A percentile compares a stretch with the other conserved stretches of the same genome.
These are phyloP conservation scores for Nicator chloris DNA, from an alignment of 2,113 vertebrate species.

Conservation along the genomic window DNA sequence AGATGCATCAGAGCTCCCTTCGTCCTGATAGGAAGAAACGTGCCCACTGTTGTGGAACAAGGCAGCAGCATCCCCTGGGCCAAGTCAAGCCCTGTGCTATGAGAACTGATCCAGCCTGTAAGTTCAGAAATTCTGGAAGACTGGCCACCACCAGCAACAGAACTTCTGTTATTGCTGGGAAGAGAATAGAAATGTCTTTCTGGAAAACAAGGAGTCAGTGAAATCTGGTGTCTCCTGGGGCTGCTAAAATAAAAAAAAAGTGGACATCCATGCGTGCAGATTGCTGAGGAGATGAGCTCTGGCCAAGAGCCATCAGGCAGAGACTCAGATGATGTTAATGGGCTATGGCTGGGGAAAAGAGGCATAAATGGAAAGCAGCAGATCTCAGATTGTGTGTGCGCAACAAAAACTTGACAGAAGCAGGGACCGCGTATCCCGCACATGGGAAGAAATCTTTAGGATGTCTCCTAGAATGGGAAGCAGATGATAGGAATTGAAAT, in stretches of 20 bases:
- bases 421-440: background rate
- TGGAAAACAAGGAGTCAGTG: background rate
- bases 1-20: rapidly evolving
- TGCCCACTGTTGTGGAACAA: background rate
- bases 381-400: background rate
- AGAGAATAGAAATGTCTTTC: background rate
- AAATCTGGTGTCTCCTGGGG: background rate
- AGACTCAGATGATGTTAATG: background rate
- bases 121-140: background rate
- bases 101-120: background rate
- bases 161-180: background rate
- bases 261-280: background rate
- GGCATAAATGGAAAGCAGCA: background rate
- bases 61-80: background rate
- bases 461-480: background rate
- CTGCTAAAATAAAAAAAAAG: background rate
- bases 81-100: rapidly evolving
- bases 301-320: conserved; percentile 16
- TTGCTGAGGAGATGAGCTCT: background rate
- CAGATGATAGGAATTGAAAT: background rate
- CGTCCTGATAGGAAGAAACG: rapidly evolving
- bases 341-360: background rate
- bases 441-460: background rate
- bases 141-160: background rate
- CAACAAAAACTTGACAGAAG: background rate